Conservation (phyloP, 64 coral and sea anemone species). For the Orbicella faveolata region DNA sequence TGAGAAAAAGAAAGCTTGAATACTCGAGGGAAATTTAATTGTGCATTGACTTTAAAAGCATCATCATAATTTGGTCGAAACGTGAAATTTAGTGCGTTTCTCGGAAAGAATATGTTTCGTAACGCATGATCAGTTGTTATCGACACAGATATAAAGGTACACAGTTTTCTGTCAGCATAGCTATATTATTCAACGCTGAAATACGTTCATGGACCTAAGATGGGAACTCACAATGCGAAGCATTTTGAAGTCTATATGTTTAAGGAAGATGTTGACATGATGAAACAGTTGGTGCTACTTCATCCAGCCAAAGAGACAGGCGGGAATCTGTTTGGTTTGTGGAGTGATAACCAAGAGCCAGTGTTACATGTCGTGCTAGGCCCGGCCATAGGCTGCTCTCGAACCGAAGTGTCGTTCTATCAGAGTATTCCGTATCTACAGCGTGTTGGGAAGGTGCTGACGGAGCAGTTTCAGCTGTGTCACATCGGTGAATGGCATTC, state of each 20-base stretch:
- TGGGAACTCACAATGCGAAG: neutral
- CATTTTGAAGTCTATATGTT: conserved; percentile 39
- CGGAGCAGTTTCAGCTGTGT: conserved; percentile 59
- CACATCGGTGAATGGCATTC: conserved; percentile 93
- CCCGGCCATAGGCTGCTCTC: conserved; percentile 55
- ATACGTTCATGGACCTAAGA: neutral
- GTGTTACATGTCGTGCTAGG: conserved; percentile 69
- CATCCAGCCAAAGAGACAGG: conserved; percentile 71
- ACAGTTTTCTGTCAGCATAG: neutral
- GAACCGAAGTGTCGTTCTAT: conserved; percentile 64
- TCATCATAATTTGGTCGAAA: too few relatives aligned
- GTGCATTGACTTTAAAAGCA: too few relatives aligned
- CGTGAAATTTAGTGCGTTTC: neutral
- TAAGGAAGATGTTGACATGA: conserved; percentile 39
- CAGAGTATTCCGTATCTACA: conserved; percentile 74
- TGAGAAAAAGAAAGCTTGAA: neutral
- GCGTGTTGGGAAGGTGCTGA: conserved; percentile 47
- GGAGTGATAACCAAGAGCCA: conserved; percentile 42
- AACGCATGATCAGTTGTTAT: neutral
- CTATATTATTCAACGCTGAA: neutral
- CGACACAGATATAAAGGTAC: too few relatives aligned
- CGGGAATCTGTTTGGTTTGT: conserved; percentile 86
- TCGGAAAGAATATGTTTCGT: neutral
- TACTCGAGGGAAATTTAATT: neutral
- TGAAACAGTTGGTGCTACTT: conserved; percentile 8